phyloP scores from a whole-genome alignment of 2,113 vertebrate genomes.

The Pimephales promelas region DNA sequence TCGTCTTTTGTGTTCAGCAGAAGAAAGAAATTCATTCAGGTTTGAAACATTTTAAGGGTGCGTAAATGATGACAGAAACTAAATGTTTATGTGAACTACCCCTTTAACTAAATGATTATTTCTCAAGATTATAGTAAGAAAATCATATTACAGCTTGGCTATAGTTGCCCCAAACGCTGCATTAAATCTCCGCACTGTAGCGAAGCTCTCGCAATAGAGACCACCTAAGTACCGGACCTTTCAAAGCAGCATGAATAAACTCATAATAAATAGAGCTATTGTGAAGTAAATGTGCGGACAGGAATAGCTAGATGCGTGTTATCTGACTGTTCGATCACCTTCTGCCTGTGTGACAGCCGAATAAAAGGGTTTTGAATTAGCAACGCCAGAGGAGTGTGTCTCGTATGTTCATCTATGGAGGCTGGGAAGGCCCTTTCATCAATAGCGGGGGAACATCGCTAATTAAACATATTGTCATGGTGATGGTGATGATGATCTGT shows the following conservation, averaged over 20 bases:
- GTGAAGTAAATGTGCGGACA: conserved; percentile 27
- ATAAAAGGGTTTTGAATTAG: conserved; percentile 55
- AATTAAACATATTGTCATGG: conserved; percentile 58
- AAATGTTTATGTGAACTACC: too few species aligned
- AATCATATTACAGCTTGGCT: not conserved
- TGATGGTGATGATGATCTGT: conserved; percentile 53
- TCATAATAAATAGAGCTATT: conserved; percentile 51
- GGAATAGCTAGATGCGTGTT: conserved; percentile 32
- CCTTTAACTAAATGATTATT: not conserved
- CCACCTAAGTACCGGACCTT: conserved; percentile 21
- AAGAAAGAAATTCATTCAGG: too few species aligned
- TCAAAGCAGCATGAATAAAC: conserved; percentile 34
- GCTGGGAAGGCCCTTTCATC: conserved; percentile 39
- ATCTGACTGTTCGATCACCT: conserved; percentile 39
- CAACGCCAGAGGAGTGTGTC: conserved; percentile 22
- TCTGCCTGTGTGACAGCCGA: conserved; percentile 40
- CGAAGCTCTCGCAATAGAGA: not conserved
- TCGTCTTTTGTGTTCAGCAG: too few species aligned
- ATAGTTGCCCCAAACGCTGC: not conserved
- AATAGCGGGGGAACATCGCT: conserved; percentile 39
- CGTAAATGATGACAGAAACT: too few species aligned
- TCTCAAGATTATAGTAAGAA: not conserved
- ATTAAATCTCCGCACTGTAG: not conserved
- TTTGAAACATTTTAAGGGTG: too few species aligned
- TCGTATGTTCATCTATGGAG: conserved; percentile 41